These are phyloP conservation scores for Nemapogon koenigi DNA, from an alignment of 2,888 invertebrate species.

Conservation along the genomic window DNA sequence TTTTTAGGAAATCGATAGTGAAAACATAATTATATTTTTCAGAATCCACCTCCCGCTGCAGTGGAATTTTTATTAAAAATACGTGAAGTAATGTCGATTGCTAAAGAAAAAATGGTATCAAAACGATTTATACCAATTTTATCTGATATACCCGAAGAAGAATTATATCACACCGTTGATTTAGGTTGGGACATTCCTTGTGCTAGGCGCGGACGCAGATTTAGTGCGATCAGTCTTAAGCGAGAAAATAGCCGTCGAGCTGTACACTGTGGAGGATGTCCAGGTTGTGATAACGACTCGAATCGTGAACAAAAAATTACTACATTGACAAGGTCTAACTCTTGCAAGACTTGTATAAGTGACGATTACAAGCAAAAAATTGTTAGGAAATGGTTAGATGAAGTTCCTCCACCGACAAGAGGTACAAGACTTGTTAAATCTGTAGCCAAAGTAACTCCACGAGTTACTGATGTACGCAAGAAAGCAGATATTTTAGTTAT, in stretches of 20 bases:
- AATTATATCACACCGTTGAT: slow-evolving; percentile 53
- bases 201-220: slow-evolving; percentile 55
- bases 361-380: slow-evolving; percentile 76
- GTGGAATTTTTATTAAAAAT: slow-evolving; percentile 88
- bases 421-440: slow-evolving; percentile 34
- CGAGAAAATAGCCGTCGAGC: slow-evolving; percentile 67
- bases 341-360: slow-evolving; percentile 63
- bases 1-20: background rate
- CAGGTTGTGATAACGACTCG: slow-evolving; percentile 63
- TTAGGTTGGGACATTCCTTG: slow-evolving; percentile 56
- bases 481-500: slow-evolving; percentile 20
- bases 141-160: slow-evolving; percentile 83
- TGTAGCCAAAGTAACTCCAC: slow-evolving; percentile 48
- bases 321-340: slow-evolving; percentile 45
- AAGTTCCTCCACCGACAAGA: slow-evolving; percentile 59
- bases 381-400: slow-evolving; percentile 80
- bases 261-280: slow-evolving; percentile 69
- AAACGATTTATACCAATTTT: slow-evolving; percentile 82
- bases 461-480: slow-evolving; percentile 35
- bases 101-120: slow-evolving; percentile 85
- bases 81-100: slow-evolving; percentile 86
- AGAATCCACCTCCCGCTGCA: slow-evolving; percentile 91
- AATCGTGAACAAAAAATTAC: slow-evolving; percentile 31
- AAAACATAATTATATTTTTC: slow-evolving; percentile 24
- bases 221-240: slow-evolving; percentile 66